phyloP scores from a whole-genome alignment of 2,797 vertebrate species.

The Lacerta bilineata region DNA sequence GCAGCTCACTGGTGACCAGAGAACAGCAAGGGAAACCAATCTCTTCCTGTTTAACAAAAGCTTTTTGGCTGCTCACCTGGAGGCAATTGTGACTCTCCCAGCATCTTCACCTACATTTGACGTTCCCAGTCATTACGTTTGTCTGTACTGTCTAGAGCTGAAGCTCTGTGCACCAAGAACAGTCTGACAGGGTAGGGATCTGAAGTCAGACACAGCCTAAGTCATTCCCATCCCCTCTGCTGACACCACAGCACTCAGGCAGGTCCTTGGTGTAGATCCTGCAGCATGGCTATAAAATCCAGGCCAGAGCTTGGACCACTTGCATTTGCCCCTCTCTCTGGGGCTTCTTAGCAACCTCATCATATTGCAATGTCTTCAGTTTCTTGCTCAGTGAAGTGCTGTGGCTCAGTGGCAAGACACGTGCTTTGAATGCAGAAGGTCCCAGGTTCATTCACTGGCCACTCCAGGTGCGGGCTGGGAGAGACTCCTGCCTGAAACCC shows the following conservation, averaged over 20 bases:
- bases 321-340: neutral
- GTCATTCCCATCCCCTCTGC: too few relatives aligned
- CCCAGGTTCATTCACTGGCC: too few relatives aligned
- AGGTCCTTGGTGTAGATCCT: neutral
- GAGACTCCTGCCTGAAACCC: too few relatives aligned
- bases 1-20: neutral
- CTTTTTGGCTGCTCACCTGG: neutral
- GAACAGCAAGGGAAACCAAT: neutral
- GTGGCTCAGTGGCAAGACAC: too few relatives aligned
- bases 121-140: neutral
- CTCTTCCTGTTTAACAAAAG: neutral
- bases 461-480: too few relatives aligned
- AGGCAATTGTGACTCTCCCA: neutral
- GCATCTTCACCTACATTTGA: neutral
- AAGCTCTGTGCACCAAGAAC: neutral
- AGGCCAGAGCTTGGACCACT: neutral
- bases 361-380: neutral
- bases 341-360: neutral
- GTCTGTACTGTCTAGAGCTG: neutral
- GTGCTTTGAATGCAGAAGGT: too few relatives aligned
- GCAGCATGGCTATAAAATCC: neutral
- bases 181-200: too few relatives aligned
- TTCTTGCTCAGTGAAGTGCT: neutral
- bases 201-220: neutral
- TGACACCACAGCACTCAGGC: neutral